phyloP scores from a whole-genome alignment of 2,113 vertebrate genomes.

The Octodon degus region DNA sequence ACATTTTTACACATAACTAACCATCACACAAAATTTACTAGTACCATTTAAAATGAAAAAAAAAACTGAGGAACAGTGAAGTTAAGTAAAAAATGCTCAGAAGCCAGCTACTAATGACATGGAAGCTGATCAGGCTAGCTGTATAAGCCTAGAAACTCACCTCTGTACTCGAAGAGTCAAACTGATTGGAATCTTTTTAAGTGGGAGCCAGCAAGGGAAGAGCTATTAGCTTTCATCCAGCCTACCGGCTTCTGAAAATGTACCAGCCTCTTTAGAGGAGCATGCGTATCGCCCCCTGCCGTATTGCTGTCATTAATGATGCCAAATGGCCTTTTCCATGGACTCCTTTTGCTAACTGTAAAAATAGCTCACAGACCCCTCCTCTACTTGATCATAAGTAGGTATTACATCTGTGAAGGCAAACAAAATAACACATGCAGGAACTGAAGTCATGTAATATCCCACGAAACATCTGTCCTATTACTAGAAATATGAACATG shows the following conservation, averaged over 20 bases:
- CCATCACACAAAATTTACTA: neutral
- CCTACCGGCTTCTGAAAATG: neutral
- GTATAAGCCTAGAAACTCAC: neutral
- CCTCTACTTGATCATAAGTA: neutral
- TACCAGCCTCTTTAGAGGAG: neutral
- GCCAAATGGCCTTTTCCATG: neutral
- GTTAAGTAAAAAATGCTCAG: neutral
- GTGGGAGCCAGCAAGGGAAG: neutral
- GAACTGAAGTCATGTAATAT: neutral
- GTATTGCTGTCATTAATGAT: neutral
- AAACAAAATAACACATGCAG: neutral
- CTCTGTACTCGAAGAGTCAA: neutral
- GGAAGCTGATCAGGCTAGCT: neutral
- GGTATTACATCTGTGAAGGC: neutral
- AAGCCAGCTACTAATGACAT: neutral
- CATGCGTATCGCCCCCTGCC: no score
- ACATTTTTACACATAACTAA: neutral
- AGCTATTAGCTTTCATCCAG: neutral
- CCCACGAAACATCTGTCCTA: neutral
- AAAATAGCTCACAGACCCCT: neutral
- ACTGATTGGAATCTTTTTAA: neutral
- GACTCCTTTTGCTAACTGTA: neutral
- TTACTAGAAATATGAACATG: slow-evolving; percentile 14
- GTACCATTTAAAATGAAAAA: neutral
- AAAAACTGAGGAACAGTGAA: neutral